phyloP scores from a whole-genome alignment of 2,888 invertebrate species.

The Acanthopleura granulata region DNA sequence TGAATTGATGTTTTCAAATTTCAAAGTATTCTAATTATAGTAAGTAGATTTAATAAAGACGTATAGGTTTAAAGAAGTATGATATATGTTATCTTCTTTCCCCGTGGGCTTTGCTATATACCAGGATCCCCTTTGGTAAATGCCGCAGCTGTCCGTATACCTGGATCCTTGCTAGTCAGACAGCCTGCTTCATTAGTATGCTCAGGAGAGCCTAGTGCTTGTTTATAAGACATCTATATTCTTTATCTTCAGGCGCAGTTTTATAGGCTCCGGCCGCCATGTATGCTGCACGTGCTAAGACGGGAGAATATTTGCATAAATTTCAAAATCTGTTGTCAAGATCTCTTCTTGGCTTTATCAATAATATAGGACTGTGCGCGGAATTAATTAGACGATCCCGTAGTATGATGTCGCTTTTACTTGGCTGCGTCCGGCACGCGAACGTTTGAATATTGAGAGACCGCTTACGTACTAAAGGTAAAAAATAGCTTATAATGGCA shows the following conservation, averaged over 20 bases:
- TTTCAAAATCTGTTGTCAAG: background rate
- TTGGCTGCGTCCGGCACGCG: background rate
- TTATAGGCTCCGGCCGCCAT: background rate
- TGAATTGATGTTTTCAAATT: too few species aligned
- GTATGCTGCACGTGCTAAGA: slow-evolving; percentile 3
- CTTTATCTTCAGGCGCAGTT: background rate
- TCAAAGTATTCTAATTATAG: too few species aligned
- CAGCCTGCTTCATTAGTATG: background rate
- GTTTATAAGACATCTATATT: slow-evolving; percentile 7
- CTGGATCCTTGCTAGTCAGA: background rate
- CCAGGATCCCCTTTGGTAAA: too few species aligned
- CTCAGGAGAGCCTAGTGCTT: background rate
- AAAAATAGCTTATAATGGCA: too few species aligned
- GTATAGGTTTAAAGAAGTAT: too few species aligned
- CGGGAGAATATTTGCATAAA: background rate
- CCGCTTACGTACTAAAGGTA: too few species aligned
- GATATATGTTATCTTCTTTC: too few species aligned
- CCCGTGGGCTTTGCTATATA: too few species aligned
- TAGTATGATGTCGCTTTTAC: background rate
- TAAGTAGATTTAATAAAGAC: too few species aligned
- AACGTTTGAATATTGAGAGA: background rate
- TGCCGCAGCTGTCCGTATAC: too few species aligned
- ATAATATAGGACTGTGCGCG: background rate
- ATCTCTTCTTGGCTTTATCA: background rate
- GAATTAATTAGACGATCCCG: background rate